Base-by-base conservation (phyloP, 2,888 invertebrate species). In the Polydrusus pterygomalis region DNA sequence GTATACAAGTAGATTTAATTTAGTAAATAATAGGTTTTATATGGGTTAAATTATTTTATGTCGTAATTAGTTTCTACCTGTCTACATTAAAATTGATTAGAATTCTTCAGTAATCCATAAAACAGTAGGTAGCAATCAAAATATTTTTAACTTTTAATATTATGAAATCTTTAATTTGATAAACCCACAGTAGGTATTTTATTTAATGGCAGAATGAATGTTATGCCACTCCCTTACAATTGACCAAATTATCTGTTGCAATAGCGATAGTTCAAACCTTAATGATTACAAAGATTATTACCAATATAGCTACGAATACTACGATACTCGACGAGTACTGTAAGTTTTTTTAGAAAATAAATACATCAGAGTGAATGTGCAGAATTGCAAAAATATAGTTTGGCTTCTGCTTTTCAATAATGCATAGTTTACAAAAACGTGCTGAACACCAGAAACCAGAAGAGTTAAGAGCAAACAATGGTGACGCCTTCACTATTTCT, bases 101-200 rank as follows among this genome's bases (percentile, higher is more conserved):
- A 30, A 25, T 20, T 54, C 54, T 54, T 54, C 8, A 7, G n/a
- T 30, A 54, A 20, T 54, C 20, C 20, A 54, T 54, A 54, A 54
- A 54, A 54, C 54, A 54, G 54, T 54, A 54, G 54, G 54, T 30
- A 54, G 54, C 54, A 54, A 54, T 54, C 54, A 54, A 54, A 54
- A 25, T 54, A n/a, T 30, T 54, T 54, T 25, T 30, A 25, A 54
- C 20, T 30, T 51, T 30, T 54, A 30, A 54, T 54, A 54, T 54
- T 54, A 30, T 30, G 54, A 54, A 54, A 54, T 51, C 25, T 54
- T 13, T 54, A 54, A 54, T 30, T 54, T 54, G 25, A 54, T 25
- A 54, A 54, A 54, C 54, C 54, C 25, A 54, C 54, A 30, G 20
- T 20, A 6, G 7, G 17, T 51, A 51, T 20, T 17, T 51, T 51